Percentiles rank a stretch among this genome's conserved stretches.
These are phyloP conservation scores for Acrobasis repandana DNA, from an alignment of 2,888 invertebrate genomes.

Conservation along the genomic window DNA sequence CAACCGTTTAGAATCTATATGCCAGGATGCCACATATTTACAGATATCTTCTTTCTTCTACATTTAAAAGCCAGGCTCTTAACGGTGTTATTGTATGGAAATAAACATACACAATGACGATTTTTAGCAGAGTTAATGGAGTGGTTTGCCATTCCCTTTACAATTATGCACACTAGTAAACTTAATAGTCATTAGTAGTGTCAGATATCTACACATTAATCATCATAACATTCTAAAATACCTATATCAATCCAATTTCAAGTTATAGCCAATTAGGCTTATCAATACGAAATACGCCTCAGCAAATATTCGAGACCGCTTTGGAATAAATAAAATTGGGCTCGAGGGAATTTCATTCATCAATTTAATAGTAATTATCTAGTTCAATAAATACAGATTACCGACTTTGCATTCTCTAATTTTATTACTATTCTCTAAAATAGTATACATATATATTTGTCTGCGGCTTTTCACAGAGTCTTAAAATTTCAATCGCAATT, in stretches of 20 bases:
- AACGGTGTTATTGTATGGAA: too few relatives aligned
- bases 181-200: too few relatives aligned
- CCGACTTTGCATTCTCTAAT: slow-evolving; percentile 18
- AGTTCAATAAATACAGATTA: slow-evolving; percentile 27
- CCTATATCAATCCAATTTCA: background rate
- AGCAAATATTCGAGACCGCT: background rate
- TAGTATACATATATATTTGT: background rate
- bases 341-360: background rate
- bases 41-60: too few relatives aligned
- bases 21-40: too few relatives aligned
- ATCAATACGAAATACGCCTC: background rate
- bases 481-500: background rate
- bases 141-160: too few relatives aligned
- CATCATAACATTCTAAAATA: too few relatives aligned
- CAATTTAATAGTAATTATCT: slow-evolving; percentile 26
- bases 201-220: too few relatives aligned
- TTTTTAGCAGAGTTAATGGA: too few relatives aligned
- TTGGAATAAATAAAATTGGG: slow-evolving; percentile 2
- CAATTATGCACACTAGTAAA: too few relatives aligned
- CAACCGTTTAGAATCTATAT: too few relatives aligned
- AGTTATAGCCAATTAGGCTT: background rate
- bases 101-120: too few relatives aligned
- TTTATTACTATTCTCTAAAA: background rate
- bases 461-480: background rate
- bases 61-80: too few relatives aligned